These are phyloP conservation scores for Acropora yongei DNA, from an alignment of 64 coral and sea anemone species.

Conservation along the genomic window DNA sequence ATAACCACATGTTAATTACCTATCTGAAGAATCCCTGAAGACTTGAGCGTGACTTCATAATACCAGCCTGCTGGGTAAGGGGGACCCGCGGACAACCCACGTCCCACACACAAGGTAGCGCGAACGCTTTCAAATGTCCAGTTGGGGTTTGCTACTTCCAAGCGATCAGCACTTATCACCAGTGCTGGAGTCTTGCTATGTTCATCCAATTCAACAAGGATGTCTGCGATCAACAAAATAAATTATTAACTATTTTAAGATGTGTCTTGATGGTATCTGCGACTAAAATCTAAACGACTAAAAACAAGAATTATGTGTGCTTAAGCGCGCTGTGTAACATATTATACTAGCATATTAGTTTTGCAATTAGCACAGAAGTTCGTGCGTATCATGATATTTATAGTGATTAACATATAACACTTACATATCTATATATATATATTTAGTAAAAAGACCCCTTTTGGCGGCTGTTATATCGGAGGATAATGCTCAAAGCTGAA, in stretches of 20 bases:
- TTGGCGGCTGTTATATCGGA: no score
- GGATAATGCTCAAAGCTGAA: no score
- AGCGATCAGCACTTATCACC: constrained; percentile 77
- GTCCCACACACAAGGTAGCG: constrained; percentile 83
- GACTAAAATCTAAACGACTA: no score
- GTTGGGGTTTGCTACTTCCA: constrained; percentile 85
- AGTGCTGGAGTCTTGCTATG: constrained; percentile 77
- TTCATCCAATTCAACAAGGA: constrained; percentile 77
- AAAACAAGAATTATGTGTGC: no score
- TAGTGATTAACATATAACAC: no score
- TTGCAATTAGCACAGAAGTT: no score
- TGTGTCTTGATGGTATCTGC: no score
- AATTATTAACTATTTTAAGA: not conserved
- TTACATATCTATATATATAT: no score
- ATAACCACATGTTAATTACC: constrained; percentile 32
- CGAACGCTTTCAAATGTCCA: constrained; percentile 99
- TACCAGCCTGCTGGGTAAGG: constrained; percentile 90
- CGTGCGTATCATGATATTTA: no score
- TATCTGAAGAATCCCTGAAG: constrained; percentile 90
- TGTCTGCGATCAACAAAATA: constrained; percentile 29
- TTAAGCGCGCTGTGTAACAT: no score
- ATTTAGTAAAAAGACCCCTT: no score
- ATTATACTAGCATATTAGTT: no score
- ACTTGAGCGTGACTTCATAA: constrained; percentile 92
- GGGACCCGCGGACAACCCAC: constrained; percentile 44